Evolutionary conservation across 2,797 vertebrate species (phyloP).

Genomic region (Streptopelia turtur): DNA sequence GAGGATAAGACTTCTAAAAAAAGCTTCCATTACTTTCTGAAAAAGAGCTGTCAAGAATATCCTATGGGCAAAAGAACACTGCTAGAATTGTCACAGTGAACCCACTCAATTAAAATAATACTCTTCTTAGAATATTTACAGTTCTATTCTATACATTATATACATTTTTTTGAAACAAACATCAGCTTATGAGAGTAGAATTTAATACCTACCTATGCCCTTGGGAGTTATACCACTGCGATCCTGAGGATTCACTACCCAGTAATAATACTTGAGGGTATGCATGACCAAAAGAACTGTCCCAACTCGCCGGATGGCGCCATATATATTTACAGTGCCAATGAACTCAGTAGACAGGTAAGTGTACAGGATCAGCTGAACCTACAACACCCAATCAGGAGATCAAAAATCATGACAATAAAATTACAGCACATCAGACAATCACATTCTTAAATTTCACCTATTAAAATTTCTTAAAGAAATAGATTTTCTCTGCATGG

Average conservation of each 20-base stretch:
- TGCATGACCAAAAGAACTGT: constrained; percentile 97
- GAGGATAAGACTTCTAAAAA: neutral
- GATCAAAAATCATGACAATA: neutral
- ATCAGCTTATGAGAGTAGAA: neutral
- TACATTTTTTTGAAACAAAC: neutral
- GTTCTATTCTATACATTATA: neutral
- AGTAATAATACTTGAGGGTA: constrained; percentile 96
- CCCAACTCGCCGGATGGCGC: constrained; percentile 92
- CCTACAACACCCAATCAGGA: constrained; percentile 76
- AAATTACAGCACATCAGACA: neutral
- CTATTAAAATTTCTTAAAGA: neutral
- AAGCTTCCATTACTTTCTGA: neutral
- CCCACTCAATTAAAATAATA: neutral
- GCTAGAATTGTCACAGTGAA: neutral
- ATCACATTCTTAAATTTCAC: neutral
- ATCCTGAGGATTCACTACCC: constrained; percentile 94
- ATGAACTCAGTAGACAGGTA: constrained; percentile 97
- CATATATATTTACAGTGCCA: constrained; percentile 95
- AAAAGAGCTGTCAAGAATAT: neutral
- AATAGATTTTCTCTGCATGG: neutral
- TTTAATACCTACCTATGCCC: constrained; percentile 83
- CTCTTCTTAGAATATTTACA: neutral
- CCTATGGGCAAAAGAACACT: neutral
- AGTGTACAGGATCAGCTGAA: constrained; percentile 92
- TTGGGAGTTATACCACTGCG: constrained; percentile 94